Conservation (phyloP, 2,113 vertebrate genomes). For the Syngnathus typhle region DNA sequence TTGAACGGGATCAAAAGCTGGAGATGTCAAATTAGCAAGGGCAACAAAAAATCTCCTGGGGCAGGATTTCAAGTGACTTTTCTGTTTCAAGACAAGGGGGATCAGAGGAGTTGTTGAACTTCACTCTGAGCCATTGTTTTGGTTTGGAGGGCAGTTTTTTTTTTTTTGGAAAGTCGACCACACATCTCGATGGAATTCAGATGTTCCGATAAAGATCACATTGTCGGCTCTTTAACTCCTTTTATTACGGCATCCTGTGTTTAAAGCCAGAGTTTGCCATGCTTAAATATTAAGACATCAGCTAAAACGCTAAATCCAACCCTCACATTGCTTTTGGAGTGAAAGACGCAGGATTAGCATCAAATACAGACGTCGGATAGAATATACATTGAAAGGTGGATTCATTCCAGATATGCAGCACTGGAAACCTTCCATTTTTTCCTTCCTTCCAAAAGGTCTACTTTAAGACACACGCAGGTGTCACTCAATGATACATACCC, state of each 20-base stretch:
- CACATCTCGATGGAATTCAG: background rate
- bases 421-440: background rate
- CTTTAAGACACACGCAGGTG: slow-evolving; percentile 10
- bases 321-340: background rate
- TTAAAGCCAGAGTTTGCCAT: background rate
- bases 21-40: slow-evolving; percentile 13
- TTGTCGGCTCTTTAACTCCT: background rate
- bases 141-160: background rate
- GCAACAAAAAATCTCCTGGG: slow-evolving; percentile 12
- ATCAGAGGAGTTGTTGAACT: background rate
- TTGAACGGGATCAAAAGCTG: background rate
- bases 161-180: background rate
- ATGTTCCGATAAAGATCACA: background rate
- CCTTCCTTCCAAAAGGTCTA: background rate
- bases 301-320: background rate
- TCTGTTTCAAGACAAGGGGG: background rate
- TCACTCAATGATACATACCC: slow-evolving; percentile 16
- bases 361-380: slow-evolving; percentile 4
- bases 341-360: background rate
- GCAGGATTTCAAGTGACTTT: slow-evolving; percentile 15
- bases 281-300: background rate
- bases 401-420: background rate
- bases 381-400: background rate
- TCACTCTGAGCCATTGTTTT: background rate
- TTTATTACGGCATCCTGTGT: background rate